Evolutionary conservation across 2,113 vertebrate genomes (phyloP), one percentile per base, ranked within the genome.

Genomic region (Dolichallabes microphthalmus): DNA sequence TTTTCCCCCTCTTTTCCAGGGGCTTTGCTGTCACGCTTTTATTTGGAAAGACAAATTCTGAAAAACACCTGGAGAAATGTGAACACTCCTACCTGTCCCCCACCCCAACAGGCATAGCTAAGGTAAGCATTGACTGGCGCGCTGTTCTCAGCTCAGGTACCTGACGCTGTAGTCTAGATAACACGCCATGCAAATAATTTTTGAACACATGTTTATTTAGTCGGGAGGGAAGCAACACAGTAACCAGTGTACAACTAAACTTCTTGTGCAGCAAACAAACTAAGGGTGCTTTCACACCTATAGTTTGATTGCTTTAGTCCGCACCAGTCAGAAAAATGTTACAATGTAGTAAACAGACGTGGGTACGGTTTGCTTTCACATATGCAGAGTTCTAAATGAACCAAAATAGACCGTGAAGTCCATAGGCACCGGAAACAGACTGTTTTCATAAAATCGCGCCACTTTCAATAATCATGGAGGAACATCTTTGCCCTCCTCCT

Each of bases 21-120:
- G 97, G 97, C 86, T 96, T 98, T 92, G 97, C 94, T 50, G 95
- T 99, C 90, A 97, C 95, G 89, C 94, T 99, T 88, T 96, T 99
- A 80, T 99, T 97, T 95, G 98, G 98, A 92, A 99, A 98, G 96
- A 98, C 95, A 92, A 97, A 96, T 91, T 99, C 98, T 0, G 98
- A 99, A 93, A 98, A 96, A 87, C 95, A 98, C 89, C 95, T 99
- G 88, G 98, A 99, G 80, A 97, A 95, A 94, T 98, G 97, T 90
- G 98, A 98, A 85, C 97, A 98, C 86, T 97, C 97, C 0, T 99
- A 96, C 93, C 94, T 99, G 92, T 95, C 97, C 80, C 92, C 96
- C 85, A 95, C 95, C 15, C 95, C 95, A 84, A 90, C 96, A 89
- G 97, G 97, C 77, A 95, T 99, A 90, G 88, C 94, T 80, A 98